Evolutionary conservation across 2,113 vertebrate species (phyloP).

Genomic region (Entelurus aequoreus): DNA sequence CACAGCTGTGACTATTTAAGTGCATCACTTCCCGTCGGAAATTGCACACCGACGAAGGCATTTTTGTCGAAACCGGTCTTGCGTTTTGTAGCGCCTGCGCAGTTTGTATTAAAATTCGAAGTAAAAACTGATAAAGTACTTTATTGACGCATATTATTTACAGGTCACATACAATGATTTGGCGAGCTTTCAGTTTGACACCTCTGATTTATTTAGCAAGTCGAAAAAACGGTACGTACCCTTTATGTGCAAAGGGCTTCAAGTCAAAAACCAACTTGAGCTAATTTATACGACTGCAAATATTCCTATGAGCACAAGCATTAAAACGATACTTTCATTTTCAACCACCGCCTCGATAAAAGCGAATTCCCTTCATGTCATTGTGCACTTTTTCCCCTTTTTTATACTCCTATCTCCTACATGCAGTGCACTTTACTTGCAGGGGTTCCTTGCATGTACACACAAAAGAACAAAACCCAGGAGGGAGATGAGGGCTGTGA

Average conservation of each 20-base stretch:
- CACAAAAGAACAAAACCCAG: slow-evolving; percentile 14
- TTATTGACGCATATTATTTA: too few species aligned
- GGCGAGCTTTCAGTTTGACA: neutral
- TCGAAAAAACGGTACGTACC: neutral
- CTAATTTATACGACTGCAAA: slow-evolving; percentile 8
- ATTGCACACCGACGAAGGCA: too few species aligned
- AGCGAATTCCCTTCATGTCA: slow-evolving; percentile 33
- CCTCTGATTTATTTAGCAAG: neutral
- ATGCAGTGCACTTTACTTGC: slow-evolving; percentile 29
- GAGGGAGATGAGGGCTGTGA: slow-evolving; percentile 30
- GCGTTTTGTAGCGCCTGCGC: too few species aligned
- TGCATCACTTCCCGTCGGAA: too few species aligned
- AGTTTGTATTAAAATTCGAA: too few species aligned
- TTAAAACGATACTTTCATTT: slow-evolving; percentile 45
- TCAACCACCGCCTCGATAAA: slow-evolving; percentile 41
- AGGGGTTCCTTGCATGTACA: slow-evolving; percentile 18
- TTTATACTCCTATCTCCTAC: slow-evolving; percentile 34
- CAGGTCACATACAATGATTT: neutral
- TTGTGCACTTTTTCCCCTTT: slow-evolving; percentile 20
- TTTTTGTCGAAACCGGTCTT: too few species aligned
- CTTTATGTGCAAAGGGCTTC: neutral
- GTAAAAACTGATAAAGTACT: too few species aligned
- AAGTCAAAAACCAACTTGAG: slow-evolving; percentile 10
- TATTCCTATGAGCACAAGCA: slow-evolving; percentile 9
- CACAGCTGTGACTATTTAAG: too few species aligned